Evolutionary conservation across 2,888 invertebrate genomes (phyloP).

Genomic region (Bimastos eiseni): DNA sequence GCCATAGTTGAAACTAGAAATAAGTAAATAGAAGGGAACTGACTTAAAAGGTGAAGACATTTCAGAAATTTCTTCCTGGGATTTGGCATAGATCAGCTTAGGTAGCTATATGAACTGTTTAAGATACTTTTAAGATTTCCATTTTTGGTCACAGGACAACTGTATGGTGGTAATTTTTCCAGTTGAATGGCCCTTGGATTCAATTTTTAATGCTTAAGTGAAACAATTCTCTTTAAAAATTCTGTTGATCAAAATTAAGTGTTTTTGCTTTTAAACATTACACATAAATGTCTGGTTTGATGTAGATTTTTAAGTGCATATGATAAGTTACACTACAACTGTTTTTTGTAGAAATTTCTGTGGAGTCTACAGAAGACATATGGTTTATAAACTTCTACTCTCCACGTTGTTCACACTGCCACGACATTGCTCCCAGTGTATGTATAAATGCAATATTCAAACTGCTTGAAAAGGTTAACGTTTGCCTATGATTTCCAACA

Average conservation of each 20-base stretch:
- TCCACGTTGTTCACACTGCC: slow-evolving; percentile 83
- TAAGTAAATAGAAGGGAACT: neutral
- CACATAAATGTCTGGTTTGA: neutral
- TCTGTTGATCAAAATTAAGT: neutral
- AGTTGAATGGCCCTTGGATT: neutral
- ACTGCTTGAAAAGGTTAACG: neutral
- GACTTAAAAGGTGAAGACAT: neutral
- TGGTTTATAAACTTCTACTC: slow-evolving; percentile 89
- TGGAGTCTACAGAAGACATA: slow-evolving; percentile 70
- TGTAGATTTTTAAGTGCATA: neutral
- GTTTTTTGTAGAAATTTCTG: slow-evolving; percentile 62
- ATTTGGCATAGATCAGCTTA: neutral
- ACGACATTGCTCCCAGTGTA: slow-evolving; percentile 75
- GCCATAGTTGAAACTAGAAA: neutral
- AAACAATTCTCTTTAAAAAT: neutral
- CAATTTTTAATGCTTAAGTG: neutral
- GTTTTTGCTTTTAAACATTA: neutral
- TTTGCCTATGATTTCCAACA: neutral
- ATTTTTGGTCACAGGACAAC: neutral
- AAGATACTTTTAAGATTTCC: neutral
- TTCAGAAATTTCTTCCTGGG: neutral
- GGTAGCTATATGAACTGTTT: neutral
- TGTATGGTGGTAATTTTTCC: neutral
- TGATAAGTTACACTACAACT: neutral
- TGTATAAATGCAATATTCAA: slow-evolving; percentile 41